Percentiles rank a stretch among this genome's conserved stretches.
phyloP scores from a whole-genome alignment of 1,140 invertebrate species.

The Dendroctonus ponderosae region DNA sequence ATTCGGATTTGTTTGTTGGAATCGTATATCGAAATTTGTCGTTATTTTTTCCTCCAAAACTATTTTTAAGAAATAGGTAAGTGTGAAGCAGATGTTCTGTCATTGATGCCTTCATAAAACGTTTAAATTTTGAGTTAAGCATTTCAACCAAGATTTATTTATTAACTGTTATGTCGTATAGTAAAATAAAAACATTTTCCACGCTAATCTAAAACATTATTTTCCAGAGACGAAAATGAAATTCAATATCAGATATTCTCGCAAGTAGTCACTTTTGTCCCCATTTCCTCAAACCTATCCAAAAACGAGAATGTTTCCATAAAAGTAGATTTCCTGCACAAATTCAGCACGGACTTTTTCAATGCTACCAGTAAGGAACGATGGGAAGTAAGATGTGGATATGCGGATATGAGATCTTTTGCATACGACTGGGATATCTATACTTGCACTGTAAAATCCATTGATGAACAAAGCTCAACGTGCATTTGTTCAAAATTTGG shows the following conservation, averaged over 20 bases:
- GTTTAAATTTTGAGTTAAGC: neutral
- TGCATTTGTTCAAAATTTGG: slow-evolving; percentile 60
- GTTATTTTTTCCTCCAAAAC: slow-evolving; percentile 54
- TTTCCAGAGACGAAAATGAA: slow-evolving; percentile 61
- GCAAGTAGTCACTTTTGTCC: slow-evolving; percentile 51
- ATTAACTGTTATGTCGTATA: neutral
- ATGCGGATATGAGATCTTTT: slow-evolving; percentile 48
- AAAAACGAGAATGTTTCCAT: slow-evolving; percentile 20
- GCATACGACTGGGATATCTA: slow-evolving; percentile 54
- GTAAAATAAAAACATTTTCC: too few relatives aligned
- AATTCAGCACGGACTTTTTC: slow-evolving; percentile 7
- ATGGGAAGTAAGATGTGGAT: slow-evolving; percentile 57
- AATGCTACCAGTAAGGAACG: slow-evolving; percentile 34
- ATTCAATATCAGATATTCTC: slow-evolving; percentile 66
- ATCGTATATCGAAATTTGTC: slow-evolving; percentile 57
- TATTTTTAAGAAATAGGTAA: slow-evolving; percentile 56
- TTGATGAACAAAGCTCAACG: slow-evolving; percentile 54
- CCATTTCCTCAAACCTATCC: slow-evolving; percentile 11
- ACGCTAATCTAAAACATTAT: slow-evolving; percentile 8
- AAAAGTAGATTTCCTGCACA: slow-evolving; percentile 49
- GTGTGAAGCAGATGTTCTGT: slow-evolving; percentile 31
- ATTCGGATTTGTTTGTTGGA: slow-evolving; percentile 24
- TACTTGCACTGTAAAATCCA: slow-evolving; percentile 54
- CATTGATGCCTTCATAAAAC: too few relatives aligned
- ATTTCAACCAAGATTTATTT: neutral